Percentiles rank a stretch among this genome's conserved stretches.
These are phyloP conservation scores for Dipodomys ordii DNA, from an alignment of 2,113 vertebrate genomes.

Conservation along the genomic window DNA sequence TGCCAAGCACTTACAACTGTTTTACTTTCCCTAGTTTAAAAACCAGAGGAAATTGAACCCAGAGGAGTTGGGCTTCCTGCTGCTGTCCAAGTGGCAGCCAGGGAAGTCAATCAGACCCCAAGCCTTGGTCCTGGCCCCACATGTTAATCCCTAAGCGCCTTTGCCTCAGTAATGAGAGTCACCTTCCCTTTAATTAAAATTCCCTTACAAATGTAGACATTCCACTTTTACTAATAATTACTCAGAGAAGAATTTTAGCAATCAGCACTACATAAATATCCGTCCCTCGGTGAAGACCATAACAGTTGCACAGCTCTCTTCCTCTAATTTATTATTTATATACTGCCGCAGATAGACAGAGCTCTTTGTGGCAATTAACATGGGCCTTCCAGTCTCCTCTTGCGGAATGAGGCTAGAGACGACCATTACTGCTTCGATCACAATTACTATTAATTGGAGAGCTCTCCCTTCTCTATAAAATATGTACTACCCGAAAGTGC, in stretches of 20 bases:
- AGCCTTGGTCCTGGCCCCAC: neutral
- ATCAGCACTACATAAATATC: constrained; percentile 80
- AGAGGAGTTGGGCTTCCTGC: constrained; percentile 60
- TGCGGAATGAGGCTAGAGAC: constrained; percentile 70
- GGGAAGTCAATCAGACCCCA: constrained; percentile 29
- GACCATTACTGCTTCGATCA: constrained; percentile 75
- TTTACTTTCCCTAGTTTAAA: constrained; percentile 63
- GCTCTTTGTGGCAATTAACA: constrained; percentile 84
- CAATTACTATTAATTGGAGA: constrained; percentile 81
- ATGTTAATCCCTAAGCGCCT: constrained; percentile 63
- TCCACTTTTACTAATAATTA: constrained; percentile 79
- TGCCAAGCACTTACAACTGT: constrained; percentile 34
- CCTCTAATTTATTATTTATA: constrained; percentile 83
- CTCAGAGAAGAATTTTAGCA: constrained; percentile 76
- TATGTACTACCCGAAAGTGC: constrained; percentile 78
- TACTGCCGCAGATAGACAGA: constrained; percentile 69
- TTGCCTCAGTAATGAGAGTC: constrained; percentile 60
- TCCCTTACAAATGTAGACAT: constrained; percentile 78
- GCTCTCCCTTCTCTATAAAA: constrained; percentile 79
- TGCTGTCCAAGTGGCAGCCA: neutral
- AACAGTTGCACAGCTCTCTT: constrained; percentile 48
- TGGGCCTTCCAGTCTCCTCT: constrained; percentile 75
- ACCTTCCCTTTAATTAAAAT: constrained; percentile 81
- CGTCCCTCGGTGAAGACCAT: constrained; percentile 49
- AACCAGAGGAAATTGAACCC: constrained; percentile 57